phyloP scores from a whole-genome alignment of 2,113 vertebrate species.

The Spermophilus dauricus region DNA sequence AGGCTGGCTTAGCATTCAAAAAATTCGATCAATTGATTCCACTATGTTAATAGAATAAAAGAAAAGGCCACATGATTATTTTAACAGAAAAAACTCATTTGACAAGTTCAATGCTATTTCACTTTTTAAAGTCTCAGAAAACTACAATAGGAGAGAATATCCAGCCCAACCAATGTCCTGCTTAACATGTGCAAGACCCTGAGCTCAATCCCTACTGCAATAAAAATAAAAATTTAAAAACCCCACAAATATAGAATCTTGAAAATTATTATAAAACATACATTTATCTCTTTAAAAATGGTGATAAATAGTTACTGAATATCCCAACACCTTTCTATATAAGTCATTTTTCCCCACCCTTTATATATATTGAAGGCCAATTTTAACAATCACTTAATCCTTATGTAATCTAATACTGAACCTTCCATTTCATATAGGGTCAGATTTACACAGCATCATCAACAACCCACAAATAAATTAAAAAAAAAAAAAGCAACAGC shows the following conservation, averaged over 20 bases:
- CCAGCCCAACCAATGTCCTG: neutral
- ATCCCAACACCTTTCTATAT: neutral
- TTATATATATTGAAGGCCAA: neutral
- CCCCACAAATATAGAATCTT: neutral
- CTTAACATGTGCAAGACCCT: neutral
- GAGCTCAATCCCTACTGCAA: neutral
- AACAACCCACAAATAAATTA: neutral
- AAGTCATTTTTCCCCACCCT: neutral
- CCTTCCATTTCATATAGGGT: neutral
- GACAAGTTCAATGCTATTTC: neutral
- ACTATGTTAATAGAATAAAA: neutral
- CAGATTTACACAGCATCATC: neutral
- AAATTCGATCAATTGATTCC: neutral
- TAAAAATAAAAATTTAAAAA: too few relatives aligned
- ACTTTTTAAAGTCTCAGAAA: neutral
- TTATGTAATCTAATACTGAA: neutral
- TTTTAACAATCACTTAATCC: too few relatives aligned
- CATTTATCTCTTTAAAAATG: neutral
- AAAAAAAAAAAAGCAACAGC: neutral
- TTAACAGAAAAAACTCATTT: neutral
- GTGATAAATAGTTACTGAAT: neutral
- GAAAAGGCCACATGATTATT: neutral
- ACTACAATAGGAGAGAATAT: neutral
- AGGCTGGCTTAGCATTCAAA: neutral
- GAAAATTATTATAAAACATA: neutral